Conservation (phyloP, 2,888 invertebrate genomes). For the Sceliomorpha sp. region DNA sequence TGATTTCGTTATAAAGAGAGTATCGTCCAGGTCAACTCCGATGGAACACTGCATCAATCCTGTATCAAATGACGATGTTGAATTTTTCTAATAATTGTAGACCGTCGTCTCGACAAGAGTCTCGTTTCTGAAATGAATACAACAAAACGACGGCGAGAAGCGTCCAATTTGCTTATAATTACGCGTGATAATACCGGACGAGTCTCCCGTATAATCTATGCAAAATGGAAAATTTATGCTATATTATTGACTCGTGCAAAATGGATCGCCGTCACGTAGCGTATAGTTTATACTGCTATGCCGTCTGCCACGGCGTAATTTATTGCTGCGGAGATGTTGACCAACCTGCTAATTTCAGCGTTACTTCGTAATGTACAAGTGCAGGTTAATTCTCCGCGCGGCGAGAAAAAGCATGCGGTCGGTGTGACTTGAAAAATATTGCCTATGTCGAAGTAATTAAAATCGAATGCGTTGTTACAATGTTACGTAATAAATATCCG, state of each 20-base stretch:
- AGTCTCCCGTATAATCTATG: not conserved
- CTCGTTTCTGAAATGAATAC: slow-evolving; percentile 2
- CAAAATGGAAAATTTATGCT: slow-evolving; percentile 3
- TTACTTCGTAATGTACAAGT: slow-evolving; percentile 5
- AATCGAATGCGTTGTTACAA: too few species aligned
- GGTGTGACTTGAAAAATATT: not conserved
- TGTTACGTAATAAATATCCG: too few species aligned
- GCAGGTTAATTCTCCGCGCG: slow-evolving; percentile 4
- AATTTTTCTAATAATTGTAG: too few species aligned
- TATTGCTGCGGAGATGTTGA: slow-evolving; percentile 15
- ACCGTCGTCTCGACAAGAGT: too few species aligned
- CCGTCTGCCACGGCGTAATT: slow-evolving; percentile 12
- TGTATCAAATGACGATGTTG: too few species aligned
- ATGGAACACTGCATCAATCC: too few species aligned
- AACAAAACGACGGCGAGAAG: slow-evolving; percentile 1
- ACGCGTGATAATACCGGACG: not conserved
- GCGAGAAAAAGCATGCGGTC: too few species aligned
- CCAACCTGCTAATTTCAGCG: slow-evolving; percentile 24
- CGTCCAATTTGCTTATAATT: not conserved
- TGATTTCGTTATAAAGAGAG: too few species aligned
- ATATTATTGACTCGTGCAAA: slow-evolving; percentile 2
- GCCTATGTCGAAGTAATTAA: too few species aligned
- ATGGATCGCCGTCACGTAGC: not conserved
- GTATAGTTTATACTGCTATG: slow-evolving; percentile 6
- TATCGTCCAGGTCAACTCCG: too few species aligned